Percentiles rank a stretch among this genome's conserved stretches.
Evolutionary conservation across 2,888 invertebrate species (phyloP).

Genomic region (Epinotia nisella): DNA sequence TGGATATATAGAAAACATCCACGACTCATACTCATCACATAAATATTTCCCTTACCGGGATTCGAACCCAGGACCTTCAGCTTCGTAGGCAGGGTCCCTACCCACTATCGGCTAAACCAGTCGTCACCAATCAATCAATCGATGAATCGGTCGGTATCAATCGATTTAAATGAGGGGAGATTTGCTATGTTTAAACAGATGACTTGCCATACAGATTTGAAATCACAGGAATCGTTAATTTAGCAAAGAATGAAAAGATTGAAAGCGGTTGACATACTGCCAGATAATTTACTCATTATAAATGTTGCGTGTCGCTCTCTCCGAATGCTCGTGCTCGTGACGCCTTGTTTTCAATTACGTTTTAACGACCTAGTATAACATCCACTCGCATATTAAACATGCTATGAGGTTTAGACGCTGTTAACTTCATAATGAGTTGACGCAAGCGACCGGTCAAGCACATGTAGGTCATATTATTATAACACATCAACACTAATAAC

Average conservation of each 20-base stretch:
- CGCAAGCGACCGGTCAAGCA: constrained; percentile 32
- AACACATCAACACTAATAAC: too few species aligned
- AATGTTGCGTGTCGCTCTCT: constrained; percentile 21
- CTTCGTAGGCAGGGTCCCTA: too few species aligned
- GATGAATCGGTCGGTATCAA: too few species aligned
- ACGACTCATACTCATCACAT: too few species aligned
- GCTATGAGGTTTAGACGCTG: constrained; percentile 14
- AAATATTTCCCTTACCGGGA: too few species aligned
- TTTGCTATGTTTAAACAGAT: too few species aligned
- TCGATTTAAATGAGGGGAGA: too few species aligned
- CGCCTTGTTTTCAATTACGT: constrained; percentile 13
- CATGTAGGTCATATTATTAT: constrained; percentile 40
- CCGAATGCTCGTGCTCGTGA: constrained; percentile 4
- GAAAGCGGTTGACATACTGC: constrained; percentile 26
- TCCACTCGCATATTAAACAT: not conserved
- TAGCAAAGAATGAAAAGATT: not conserved
- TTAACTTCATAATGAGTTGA: constrained; percentile 15
- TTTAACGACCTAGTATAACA: constrained; percentile 22
- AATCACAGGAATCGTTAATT: not conserved
- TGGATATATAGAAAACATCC: too few species aligned
- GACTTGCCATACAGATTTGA: not conserved
- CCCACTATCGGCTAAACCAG: too few species aligned
- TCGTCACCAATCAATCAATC: too few species aligned
- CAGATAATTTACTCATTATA: constrained; percentile 25
- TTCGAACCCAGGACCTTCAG: too few species aligned